These are phyloP conservation scores for Nymphalis polychloros DNA, from an alignment of 2,888 invertebrate genomes.

Conservation along the genomic window DNA sequence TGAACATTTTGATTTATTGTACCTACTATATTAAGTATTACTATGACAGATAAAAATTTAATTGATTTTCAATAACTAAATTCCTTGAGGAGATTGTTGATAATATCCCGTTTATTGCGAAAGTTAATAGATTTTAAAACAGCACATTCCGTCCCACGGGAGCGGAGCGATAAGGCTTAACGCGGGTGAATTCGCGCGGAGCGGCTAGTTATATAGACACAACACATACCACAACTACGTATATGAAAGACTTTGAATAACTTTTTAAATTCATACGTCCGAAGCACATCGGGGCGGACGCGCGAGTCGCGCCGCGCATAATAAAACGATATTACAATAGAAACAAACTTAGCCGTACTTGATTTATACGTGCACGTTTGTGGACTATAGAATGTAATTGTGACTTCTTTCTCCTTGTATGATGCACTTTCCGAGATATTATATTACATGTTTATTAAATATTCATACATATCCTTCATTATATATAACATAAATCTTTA, in stretches of 20 bases:
- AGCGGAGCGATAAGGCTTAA: too few species aligned
- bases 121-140: too few species aligned
- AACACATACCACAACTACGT: background rate
- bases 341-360: constrained; percentile 29
- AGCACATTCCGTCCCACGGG: too few species aligned
- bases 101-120: too few species aligned
- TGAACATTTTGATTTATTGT: too few species aligned
- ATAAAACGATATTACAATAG: constrained; percentile 30
- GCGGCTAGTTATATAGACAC: background rate
- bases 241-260: constrained; percentile 28
- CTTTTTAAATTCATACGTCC: constrained; percentile 40
- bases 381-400: constrained; percentile 15
- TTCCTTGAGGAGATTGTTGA: too few species aligned
- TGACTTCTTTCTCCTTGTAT: constrained; percentile 5
- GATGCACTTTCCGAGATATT: background rate
- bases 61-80: too few species aligned
- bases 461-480: background rate
- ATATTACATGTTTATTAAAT: background rate
- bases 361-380: constrained; percentile 22
- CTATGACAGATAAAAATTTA: too few species aligned
- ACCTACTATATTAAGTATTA: too few species aligned
- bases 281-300: constrained; percentile 36
- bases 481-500: background rate
- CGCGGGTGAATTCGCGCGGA: too few species aligned
- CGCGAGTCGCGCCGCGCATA: constrained; percentile 35